Percentiles rank a stretch among this genome's conserved stretches.
These are phyloP conservation scores for Arizona elegans DNA, from an alignment of 2,113 vertebrate species.

Conservation along the genomic window DNA sequence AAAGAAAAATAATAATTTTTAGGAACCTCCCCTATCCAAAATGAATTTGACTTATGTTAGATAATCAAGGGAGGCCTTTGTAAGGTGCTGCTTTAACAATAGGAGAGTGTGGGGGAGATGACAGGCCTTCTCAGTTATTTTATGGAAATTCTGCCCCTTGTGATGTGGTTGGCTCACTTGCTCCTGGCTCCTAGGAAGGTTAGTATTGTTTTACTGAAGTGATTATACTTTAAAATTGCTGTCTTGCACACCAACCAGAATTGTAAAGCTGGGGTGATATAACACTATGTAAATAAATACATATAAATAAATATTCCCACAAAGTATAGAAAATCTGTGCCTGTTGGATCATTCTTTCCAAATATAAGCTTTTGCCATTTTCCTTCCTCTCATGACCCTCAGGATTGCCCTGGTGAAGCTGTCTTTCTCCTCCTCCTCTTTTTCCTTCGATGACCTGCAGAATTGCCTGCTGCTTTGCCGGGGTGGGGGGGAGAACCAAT, in stretches of 20 bases:
- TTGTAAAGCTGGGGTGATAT: neutral
- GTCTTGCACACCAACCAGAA: neutral
- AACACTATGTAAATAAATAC: no score
- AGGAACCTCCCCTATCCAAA: neutral
- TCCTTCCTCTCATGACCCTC: no score
- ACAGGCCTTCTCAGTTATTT: neutral
- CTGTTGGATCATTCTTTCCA: no score
- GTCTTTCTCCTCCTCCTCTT: no score
- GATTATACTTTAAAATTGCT: neutral
- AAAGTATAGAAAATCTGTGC: no score
- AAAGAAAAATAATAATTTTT: neutral
- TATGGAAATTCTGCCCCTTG: neutral
- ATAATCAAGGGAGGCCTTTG: neutral
- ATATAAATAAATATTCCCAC: no score
- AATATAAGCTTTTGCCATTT: no score
- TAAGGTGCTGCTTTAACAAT: neutral
- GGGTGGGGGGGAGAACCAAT: no score
- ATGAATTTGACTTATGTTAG: neutral
- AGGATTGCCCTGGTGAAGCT: no score
- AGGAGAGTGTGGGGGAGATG: neutral
- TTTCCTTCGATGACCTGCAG: no score
- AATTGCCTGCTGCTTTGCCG: no score
- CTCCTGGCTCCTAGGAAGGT: neutral
- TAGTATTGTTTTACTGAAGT: neutral
- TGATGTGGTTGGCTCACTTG: neutral